A percentile compares a stretch with the other conserved stretches of the same genome.
Evolutionary conservation across 2,113 vertebrate genomes (phyloP).

Genomic region (Camelus bactrianus): DNA sequence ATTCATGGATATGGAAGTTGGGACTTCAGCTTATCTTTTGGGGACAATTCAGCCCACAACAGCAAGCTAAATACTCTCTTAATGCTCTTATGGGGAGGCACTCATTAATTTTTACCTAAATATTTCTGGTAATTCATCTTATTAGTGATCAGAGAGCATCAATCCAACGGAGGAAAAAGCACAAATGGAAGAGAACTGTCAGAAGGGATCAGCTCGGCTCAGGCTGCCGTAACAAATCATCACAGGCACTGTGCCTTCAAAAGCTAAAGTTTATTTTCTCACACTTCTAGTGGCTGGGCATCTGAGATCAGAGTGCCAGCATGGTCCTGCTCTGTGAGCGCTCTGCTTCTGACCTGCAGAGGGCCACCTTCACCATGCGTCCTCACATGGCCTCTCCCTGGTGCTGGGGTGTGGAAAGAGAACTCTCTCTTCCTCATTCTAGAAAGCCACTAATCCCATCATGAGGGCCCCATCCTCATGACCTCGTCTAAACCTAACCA

Average conservation of each 20-base stretch:
- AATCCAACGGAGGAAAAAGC: not conserved
- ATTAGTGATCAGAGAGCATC: not conserved
- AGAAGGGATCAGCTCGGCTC: not conserved
- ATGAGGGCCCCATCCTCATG: not conserved
- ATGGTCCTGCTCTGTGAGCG: not conserved
- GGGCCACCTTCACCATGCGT: not conserved
- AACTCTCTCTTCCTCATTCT: not conserved
- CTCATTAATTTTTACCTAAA: not conserved
- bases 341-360: not conserved
- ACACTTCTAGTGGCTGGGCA: not conserved
- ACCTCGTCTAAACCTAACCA: not conserved
- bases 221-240: not conserved
- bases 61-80: not conserved
- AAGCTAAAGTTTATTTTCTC: not conserved
- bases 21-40: not conserved
- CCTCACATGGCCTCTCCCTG: not conserved
- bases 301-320: not conserved
- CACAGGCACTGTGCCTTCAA: not conserved
- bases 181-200: not conserved
- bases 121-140: not conserved
- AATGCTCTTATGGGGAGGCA: not conserved
- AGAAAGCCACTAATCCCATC: not conserved
- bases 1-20: not conserved
- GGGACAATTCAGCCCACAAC: not conserved
- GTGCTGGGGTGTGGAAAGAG: not conserved